phyloP scores from a whole-genome alignment of 2,888 invertebrate genomes.

The Amphipoea oculea region DNA sequence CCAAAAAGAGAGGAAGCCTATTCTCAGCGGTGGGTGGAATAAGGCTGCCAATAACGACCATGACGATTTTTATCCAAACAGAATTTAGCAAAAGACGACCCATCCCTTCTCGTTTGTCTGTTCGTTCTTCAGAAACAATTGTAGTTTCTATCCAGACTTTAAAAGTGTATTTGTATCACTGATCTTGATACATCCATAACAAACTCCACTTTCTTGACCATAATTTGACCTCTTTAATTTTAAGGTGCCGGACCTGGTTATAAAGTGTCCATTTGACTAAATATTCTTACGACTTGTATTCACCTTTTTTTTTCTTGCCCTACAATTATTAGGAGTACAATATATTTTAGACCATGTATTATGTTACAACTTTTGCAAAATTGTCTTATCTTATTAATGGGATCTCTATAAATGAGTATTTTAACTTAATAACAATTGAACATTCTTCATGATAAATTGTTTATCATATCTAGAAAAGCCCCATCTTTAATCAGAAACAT shows the following conservation, averaged over 20 bases:
- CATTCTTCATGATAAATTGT: conserved; percentile 8
- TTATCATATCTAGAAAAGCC: not conserved
- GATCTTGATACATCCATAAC: not conserved
- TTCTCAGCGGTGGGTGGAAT: not conserved
- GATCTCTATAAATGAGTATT: not conserved
- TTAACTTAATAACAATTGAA: not conserved
- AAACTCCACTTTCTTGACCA: not conserved
- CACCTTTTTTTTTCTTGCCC: no score
- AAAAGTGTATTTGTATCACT: not conserved
- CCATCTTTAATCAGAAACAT: conserved; percentile 1
- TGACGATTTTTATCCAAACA: not conserved
- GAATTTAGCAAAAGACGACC: not conserved
- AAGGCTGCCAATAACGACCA: not conserved
- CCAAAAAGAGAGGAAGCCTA: not conserved
- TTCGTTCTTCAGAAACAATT: not conserved
- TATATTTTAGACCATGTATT: not conserved
- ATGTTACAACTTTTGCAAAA: not conserved
- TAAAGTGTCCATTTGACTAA: not conserved
- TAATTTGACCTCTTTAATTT: not conserved
- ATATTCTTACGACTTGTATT: conserved; percentile 3
- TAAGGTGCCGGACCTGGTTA: not conserved
- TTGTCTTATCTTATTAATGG: not conserved
- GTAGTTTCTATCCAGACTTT: not conserved
- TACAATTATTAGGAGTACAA: not conserved
- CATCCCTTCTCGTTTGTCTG: not conserved